Evolutionary conservation across 2,113 vertebrate genomes (phyloP).

Genomic region (Gymnobelideus leadbeateri): DNA sequence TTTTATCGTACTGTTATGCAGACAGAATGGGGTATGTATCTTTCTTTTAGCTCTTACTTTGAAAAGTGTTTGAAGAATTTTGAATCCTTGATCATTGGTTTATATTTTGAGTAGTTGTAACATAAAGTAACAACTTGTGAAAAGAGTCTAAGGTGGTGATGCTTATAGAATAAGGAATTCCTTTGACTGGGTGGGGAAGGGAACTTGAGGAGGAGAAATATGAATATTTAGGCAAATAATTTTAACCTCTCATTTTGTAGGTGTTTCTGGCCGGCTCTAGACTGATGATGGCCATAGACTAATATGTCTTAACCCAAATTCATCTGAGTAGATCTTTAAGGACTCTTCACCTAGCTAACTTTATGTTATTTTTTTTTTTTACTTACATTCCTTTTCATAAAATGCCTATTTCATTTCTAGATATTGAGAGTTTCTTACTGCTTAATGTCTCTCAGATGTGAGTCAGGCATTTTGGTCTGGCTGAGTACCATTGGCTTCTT

Average conservation of each 20-base stretch:
- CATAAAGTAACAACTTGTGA: neutral
- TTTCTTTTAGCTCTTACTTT: neutral
- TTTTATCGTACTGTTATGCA: conserved; percentile 94
- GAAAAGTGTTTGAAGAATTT: neutral
- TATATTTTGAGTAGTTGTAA: neutral
- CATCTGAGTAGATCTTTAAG: neutral
- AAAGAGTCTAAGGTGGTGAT: neutral
- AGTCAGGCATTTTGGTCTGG: neutral
- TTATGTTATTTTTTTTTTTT: neutral
- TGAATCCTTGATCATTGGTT: neutral
- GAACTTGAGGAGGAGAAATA: neutral
- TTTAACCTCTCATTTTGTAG: neutral
- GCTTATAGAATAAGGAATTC: neutral
- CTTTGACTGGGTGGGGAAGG: neutral
- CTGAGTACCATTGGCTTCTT: neutral
- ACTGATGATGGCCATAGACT: neutral
- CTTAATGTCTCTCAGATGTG: neutral
- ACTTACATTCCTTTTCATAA: neutral
- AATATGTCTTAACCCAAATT: neutral
- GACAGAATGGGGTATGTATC: conserved; percentile 95
- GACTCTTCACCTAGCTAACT: neutral
- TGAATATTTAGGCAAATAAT: neutral
- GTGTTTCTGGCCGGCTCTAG: neutral
- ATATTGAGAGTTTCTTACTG: neutral
- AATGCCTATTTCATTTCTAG: neutral